These are phyloP conservation scores for Lasioglossum oenotherae DNA, from an alignment of 2,888 invertebrate genomes.

Conservation along the genomic window DNA sequence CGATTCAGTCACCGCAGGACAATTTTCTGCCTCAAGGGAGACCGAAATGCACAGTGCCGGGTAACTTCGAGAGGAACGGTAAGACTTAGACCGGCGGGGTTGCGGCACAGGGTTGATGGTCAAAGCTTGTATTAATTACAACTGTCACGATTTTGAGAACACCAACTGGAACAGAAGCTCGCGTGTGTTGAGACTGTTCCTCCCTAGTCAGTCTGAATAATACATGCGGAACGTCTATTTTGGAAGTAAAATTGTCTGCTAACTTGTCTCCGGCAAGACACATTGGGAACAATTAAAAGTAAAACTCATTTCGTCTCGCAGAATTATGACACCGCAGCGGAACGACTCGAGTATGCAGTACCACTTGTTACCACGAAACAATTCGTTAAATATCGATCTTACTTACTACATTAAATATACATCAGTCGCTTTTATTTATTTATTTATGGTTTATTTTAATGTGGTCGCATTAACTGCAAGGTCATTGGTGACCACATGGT, in stretches of 20 bases:
- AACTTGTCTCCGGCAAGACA: neutral
- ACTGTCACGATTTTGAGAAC: conserved; percentile 73
- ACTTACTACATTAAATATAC: neutral
- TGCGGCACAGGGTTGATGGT: conserved; percentile 73
- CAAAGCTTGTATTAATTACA: conserved; percentile 80
- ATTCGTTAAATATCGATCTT: neutral
- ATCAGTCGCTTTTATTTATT: too few relatives aligned
- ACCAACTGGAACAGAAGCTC: conserved; percentile 55
- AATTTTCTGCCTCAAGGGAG: conserved; percentile 30
- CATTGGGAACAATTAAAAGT: neutral
- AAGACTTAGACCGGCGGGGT: conserved; percentile 54
- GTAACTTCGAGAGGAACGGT: conserved; percentile 63
- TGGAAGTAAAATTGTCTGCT: neutral
- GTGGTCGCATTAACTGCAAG: too few relatives aligned
- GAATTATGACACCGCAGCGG: neutral
- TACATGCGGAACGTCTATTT: neutral
- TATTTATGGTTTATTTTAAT: too few relatives aligned
- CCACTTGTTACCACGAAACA: neutral
- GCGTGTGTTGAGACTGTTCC: conserved; percentile 56
- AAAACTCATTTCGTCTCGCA: neutral
- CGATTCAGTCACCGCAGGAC: conserved; percentile 23
- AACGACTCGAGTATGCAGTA: neutral
- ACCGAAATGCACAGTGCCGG: conserved; percentile 40
- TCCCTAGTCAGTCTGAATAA: conserved; percentile 49
- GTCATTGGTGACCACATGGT: too few relatives aligned